These are phyloP conservation scores for Stylophora pistillata DNA, from an alignment of 64 coral and sea anemone species.

Conservation along the genomic window DNA sequence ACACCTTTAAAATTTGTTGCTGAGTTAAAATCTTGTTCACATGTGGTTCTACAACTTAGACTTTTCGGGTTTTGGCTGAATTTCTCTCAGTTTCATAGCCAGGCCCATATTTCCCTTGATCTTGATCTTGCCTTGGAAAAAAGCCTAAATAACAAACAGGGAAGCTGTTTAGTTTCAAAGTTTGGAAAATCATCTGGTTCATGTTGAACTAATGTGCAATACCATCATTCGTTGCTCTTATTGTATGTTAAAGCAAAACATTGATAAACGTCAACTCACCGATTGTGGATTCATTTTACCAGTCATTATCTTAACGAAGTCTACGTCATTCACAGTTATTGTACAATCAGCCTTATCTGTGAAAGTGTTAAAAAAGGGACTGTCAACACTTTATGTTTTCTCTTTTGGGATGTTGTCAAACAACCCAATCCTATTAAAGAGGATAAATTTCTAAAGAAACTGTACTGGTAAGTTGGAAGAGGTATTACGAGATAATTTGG, in stretches of 20 bases:
- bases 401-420: too few relatives aligned
- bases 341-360: constrained; percentile 95
- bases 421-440: too few relatives aligned
- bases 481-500: too few relatives aligned
- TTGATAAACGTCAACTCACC: constrained; percentile 33
- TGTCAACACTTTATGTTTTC: not conserved
- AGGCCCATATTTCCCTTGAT: constrained; percentile 86
- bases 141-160: constrained; percentile 49
- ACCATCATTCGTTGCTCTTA: too few relatives aligned
- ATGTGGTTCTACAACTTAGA: constrained; percentile 63
- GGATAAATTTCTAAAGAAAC: too few relatives aligned
- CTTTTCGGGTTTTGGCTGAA: constrained; percentile 73
- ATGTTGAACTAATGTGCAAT: too few relatives aligned
- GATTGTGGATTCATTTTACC: constrained; percentile 87
- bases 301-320: constrained; percentile 85
- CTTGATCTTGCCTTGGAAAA: constrained; percentile 78
- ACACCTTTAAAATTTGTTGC: not conserved
- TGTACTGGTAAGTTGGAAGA: too few relatives aligned
- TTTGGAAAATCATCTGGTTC: too few relatives aligned
- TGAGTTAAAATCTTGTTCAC: not conserved
- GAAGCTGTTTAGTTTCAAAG: not conserved
- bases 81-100: constrained; percentile 79
- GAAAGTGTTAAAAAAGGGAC: not conserved
- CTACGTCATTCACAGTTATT: constrained; percentile 78
- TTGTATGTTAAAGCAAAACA: not conserved